These are phyloP conservation scores for Vombatus ursinus DNA, from an alignment of 2,113 vertebrate genomes.

Conservation along the genomic window DNA sequence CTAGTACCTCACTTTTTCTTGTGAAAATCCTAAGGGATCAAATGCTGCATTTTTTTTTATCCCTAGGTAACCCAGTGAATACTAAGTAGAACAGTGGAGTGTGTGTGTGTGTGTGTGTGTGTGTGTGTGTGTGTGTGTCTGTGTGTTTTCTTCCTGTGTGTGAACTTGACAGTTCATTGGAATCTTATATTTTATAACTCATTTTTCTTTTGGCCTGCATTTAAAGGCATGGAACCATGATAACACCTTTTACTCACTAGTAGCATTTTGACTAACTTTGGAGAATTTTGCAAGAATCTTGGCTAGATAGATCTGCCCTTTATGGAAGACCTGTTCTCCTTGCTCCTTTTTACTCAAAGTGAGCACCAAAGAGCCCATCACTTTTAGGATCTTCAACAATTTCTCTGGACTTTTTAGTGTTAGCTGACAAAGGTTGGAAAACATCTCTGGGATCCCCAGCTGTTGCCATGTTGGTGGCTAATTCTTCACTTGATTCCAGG, in stretches of 20 bases:
- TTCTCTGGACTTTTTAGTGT: constrained; percentile 86
- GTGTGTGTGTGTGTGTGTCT: neutral
- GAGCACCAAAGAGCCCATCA: constrained; percentile 80
- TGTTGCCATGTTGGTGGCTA: constrained; percentile 85
- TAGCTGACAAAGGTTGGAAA: constrained; percentile 83
- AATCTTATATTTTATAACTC: neutral
- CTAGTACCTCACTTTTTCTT: neutral
- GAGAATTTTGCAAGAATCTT: neutral
- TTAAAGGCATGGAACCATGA: neutral
- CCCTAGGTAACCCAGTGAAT: neutral
- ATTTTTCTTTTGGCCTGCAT: neutral
- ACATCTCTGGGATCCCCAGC: constrained; percentile 86
- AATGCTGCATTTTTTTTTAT: neutral
- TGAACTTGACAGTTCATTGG: neutral
- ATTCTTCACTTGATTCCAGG: constrained; percentile 85
- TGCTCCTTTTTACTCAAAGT: constrained; percentile 80
- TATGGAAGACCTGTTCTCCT: neutral
- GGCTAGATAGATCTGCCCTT: neutral
- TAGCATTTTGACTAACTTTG: neutral
- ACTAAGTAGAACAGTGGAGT: neutral
- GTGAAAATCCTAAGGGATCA: neutral
- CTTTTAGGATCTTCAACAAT: constrained; percentile 85
- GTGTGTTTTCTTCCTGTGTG: neutral
- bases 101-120: neutral
- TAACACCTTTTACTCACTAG: neutral